Evolutionary conservation across 2,797 vertebrate species (phyloP).

Genomic region (Phrynocephalus guinanensis): DNA sequence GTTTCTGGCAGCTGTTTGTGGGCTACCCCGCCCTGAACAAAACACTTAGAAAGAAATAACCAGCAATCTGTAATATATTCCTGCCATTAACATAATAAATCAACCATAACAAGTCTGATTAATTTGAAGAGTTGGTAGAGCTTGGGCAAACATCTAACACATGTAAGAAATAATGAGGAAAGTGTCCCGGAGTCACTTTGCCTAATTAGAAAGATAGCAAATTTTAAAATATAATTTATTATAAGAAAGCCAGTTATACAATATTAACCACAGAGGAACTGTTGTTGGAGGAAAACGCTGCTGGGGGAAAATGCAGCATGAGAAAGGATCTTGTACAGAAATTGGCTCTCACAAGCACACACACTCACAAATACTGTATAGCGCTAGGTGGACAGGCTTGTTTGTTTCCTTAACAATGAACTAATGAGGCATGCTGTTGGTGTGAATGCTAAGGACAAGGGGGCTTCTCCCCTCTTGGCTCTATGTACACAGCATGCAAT

Average conservation of each 20-base stretch:
- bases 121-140: slow-evolving; percentile 13
- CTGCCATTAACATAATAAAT: not conserved
- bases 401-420: slow-evolving; percentile 20
- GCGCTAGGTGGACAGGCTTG: not conserved
- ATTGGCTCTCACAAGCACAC: not conserved
- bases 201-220: slow-evolving; percentile 6
- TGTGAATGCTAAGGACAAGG: not conserved
- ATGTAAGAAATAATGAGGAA: not conserved
- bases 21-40: slow-evolving; percentile 4
- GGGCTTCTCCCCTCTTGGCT: slow-evolving; percentile 16
- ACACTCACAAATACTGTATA: not conserved
- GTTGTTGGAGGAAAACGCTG: not conserved
- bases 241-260: slow-evolving; percentile 1
- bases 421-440: slow-evolving; percentile 40
- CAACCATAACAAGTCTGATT: not conserved
- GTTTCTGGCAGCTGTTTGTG: slow-evolving; percentile 40
- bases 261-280: slow-evolving; percentile 22
- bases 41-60: slow-evolving; percentile 48
- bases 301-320: not conserved
- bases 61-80: slow-evolving; percentile 16
- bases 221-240: not conserved
- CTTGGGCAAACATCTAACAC: not conserved
- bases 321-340: not conserved
- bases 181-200: not conserved
- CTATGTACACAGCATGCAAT: not conserved